These are phyloP conservation scores for Noctua janthina DNA, from an alignment of 2,888 invertebrate genomes.

Conservation along the genomic window DNA sequence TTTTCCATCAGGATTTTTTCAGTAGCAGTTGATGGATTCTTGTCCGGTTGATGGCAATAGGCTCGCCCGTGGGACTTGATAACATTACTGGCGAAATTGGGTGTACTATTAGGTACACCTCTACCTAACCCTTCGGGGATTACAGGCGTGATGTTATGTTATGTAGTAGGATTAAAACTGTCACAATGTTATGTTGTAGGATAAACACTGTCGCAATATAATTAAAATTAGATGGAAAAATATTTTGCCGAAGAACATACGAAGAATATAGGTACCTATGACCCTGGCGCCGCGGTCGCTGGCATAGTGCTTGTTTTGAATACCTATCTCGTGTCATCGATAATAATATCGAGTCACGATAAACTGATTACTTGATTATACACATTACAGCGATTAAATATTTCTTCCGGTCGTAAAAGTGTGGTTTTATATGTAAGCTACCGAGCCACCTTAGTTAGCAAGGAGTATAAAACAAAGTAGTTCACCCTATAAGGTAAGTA, in stretches of 20 bases:
- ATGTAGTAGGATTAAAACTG: not conserved
- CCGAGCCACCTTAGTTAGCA: slow-evolving; percentile 26
- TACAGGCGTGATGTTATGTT: not conserved
- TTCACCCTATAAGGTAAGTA: slow-evolving; percentile 62
- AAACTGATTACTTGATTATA: slow-evolving; percentile 46
- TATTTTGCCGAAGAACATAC: slow-evolving; percentile 11
- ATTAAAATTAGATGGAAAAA: not conserved
- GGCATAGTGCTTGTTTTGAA: slow-evolving; percentile 32
- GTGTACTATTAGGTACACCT: not conserved
- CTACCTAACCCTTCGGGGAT: not conserved
- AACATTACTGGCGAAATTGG: not conserved
- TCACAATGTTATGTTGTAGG: too few relatives aligned
- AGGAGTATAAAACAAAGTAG: slow-evolving; percentile 56
- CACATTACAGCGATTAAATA: slow-evolving; percentile 34
- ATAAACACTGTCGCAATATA: not conserved
- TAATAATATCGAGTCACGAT: slow-evolving; percentile 37
- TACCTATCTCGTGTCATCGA: slow-evolving; percentile 46
- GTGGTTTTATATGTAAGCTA: slow-evolving; percentile 23
- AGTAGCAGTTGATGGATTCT: not conserved
- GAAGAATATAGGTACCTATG: not conserved
- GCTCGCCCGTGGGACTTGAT: not conserved
- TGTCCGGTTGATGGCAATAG: not conserved
- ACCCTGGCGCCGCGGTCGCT: not conserved
- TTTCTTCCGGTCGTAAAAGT: slow-evolving; percentile 53
- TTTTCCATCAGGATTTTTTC: not conserved